Evolutionary conservation across 1,140 invertebrate species (phyloP).

Genomic region (Drosophila pseudoananassae): DNA sequence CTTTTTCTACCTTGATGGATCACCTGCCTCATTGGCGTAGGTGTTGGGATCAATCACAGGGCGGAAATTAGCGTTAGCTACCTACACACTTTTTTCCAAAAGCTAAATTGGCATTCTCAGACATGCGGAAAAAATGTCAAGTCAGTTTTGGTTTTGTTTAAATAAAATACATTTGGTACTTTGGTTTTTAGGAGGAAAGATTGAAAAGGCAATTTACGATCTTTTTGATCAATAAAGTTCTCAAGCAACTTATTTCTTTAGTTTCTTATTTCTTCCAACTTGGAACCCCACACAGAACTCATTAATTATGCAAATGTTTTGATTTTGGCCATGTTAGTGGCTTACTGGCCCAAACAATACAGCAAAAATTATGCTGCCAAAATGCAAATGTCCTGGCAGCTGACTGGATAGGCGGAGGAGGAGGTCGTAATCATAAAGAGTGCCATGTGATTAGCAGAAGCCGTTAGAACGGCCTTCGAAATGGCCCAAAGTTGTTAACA

Average conservation of each 20-base stretch:
- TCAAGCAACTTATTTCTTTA: background rate
- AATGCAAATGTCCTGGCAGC: constrained; percentile 61
- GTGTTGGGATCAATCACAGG: constrained; percentile 43
- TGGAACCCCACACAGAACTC: constrained; percentile 12
- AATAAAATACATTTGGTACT: background rate
- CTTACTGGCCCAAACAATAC: constrained; percentile 33
- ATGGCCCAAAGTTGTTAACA: constrained; percentile 67
- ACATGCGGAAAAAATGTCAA: constrained; percentile 33
- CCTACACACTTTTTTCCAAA: background rate
- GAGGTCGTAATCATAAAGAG: constrained; percentile 45
- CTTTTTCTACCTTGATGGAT: constrained; percentile 60
- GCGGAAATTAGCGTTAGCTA: constrained; percentile 74
- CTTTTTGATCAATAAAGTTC: background rate
- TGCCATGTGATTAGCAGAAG: constrained; percentile 63
- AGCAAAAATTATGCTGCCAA: constrained; percentile 67
- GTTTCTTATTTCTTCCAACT: background rate
- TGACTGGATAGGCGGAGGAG: background rate
- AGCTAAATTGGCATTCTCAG: constrained; percentile 6
- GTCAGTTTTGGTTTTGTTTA: constrained; percentile 5
- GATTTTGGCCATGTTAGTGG: constrained; percentile 45
- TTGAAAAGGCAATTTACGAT: background rate
- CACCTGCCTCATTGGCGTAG: constrained; percentile 58
- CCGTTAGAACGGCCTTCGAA: constrained; percentile 16
- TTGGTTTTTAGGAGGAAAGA: background rate
- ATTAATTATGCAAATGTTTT: constrained; percentile 76